phyloP scores from a whole-genome alignment of 2,113 vertebrate species.

The Trogon melanurus region DNA sequence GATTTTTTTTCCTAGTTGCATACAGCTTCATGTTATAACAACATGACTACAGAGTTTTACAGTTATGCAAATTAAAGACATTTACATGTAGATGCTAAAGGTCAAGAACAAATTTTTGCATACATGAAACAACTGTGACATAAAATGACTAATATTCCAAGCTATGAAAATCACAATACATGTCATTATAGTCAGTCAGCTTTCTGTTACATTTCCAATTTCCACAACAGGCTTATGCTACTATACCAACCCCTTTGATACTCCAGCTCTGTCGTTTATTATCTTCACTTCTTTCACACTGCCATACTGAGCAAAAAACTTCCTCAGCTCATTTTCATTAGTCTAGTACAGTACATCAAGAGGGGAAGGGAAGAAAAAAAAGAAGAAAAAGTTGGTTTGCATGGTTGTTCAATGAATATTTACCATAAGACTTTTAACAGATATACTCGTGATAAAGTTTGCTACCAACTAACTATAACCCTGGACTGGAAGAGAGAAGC shows the following conservation, averaged over 20 bases:
- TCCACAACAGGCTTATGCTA: neutral
- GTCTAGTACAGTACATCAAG: conserved; percentile 76
- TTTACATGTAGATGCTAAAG: neutral
- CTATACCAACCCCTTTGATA: conserved; percentile 86
- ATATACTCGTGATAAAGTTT: neutral
- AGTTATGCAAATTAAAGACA: neutral
- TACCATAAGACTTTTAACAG: neutral
- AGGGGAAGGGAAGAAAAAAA: neutral
- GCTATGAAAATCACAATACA: neutral
- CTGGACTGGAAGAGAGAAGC: neutral
- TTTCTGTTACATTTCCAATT: neutral
- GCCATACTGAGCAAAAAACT: conserved; percentile 86
- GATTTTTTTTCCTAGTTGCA: neutral
- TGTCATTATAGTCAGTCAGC: neutral
- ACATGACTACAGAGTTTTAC: fast-evolving
- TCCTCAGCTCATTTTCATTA: conserved; percentile 83
- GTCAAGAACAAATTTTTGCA: neutral
- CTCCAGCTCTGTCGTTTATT: conserved; percentile 83
- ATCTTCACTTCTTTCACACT: conserved; percentile 90
- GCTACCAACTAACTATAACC: neutral
- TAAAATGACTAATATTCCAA: neutral
- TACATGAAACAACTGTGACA: neutral
- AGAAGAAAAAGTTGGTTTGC: neutral
- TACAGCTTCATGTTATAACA: neutral
- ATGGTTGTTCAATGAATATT: neutral